Conservation (phyloP, 2,888 invertebrate species). For the Sminthurides aquaticus region DNA sequence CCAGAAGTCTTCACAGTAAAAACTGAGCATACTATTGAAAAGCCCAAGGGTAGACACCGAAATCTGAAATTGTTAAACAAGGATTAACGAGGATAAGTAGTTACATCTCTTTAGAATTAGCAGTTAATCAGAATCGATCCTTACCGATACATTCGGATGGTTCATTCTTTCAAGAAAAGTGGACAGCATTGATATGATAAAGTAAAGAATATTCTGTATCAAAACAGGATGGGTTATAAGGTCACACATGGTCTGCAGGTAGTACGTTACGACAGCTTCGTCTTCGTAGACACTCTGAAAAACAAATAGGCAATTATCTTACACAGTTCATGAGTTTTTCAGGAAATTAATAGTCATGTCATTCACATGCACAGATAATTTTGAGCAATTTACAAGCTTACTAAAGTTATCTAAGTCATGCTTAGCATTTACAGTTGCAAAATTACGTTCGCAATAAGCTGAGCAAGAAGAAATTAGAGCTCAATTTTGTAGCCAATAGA, state of each 20-base stretch:
- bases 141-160: conserved; percentile 36
- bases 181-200: conserved; percentile 29
- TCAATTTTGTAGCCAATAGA: too few species aligned
- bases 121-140: too few species aligned
- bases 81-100: neutral
- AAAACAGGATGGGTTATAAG: conserved; percentile 35
- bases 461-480: too few species aligned
- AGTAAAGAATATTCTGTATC: conserved; percentile 32
- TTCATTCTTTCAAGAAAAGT: conserved; percentile 37
- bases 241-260: conserved; percentile 39
- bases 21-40: conserved; percentile 35
- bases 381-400: too few species aligned
- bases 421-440: too few species aligned
- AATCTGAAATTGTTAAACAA: conserved; percentile 29
- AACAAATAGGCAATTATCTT: neutral
- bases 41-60: conserved; percentile 39
- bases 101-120: too few species aligned
- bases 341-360: neutral
- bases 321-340: neutral
- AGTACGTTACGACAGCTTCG: conserved; percentile 39
- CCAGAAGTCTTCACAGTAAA: conserved; percentile 42
- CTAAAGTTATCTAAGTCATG: too few species aligned
- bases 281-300: conserved; percentile 41
- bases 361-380: conserved; percentile 1
- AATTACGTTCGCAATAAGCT: too few species aligned